Evolutionary conservation across 2,797 vertebrate genomes (phyloP).

Genomic region (Varecia variegata): DNA sequence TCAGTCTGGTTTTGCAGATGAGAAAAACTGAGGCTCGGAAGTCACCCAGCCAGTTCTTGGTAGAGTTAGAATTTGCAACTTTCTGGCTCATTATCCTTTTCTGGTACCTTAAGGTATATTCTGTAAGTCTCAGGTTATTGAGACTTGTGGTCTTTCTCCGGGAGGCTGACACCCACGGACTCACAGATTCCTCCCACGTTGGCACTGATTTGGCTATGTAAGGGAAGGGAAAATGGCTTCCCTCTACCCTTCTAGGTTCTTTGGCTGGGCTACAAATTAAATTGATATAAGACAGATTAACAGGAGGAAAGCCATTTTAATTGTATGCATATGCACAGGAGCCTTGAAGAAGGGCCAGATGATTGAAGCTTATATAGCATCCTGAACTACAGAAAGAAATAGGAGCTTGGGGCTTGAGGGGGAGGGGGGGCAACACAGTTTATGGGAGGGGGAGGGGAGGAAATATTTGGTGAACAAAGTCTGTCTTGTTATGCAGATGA

Average conservation of each 20-base stretch:
- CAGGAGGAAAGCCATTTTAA: neutral
- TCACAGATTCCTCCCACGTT: neutral
- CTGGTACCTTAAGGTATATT: neutral
- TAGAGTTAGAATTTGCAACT: neutral
- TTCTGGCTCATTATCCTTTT: neutral
- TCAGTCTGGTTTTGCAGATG: neutral
- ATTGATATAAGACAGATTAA: neutral
- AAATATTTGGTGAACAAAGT: neutral
- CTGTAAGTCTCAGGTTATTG: neutral
- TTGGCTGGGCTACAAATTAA: neutral
- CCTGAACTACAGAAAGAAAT: neutral
- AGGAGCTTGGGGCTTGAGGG: neutral
- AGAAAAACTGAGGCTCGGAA: neutral
- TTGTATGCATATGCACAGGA: neutral
- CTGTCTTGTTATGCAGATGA: neutral
- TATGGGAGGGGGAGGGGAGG: neutral
- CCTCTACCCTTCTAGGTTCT: neutral
- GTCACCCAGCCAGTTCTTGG: neutral
- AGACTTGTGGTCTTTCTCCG: neutral
- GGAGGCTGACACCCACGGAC: neutral
- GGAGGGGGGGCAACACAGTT: neutral
- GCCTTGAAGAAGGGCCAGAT: neutral
- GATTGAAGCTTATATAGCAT: neutral
- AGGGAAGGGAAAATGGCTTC: neutral
- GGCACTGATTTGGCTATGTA: neutral